Conservation (phyloP, 2,888 invertebrate species). For the Drosophila macrospina region DNA sequence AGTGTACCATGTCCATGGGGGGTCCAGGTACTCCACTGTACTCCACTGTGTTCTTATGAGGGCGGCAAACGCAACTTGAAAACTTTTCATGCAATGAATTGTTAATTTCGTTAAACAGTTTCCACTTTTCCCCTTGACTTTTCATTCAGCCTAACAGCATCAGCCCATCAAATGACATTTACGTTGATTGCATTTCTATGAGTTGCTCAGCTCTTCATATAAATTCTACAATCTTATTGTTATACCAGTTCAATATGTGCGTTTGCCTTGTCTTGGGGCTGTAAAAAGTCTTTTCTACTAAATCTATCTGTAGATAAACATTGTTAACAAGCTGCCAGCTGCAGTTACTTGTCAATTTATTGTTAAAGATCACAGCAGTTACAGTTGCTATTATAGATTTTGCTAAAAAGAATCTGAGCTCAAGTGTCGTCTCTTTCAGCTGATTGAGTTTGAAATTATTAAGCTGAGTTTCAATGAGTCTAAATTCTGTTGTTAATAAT, state of each 20-base stretch:
- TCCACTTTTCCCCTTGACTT: conserved; percentile 31
- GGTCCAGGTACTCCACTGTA: conserved; percentile 25
- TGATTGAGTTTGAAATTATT: too few species aligned
- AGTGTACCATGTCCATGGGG: conserved; percentile 45
- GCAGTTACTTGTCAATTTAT: conserved; percentile 2
- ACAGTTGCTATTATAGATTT: neutral
- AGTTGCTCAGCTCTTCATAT: conserved; percentile 10
- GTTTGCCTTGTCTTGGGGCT: neutral
- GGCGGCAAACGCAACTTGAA: conserved; percentile 38
- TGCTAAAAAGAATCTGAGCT: too few species aligned
- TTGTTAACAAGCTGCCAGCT: neutral
- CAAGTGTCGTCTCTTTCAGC: too few species aligned
- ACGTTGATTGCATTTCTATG: conserved; percentile 63
- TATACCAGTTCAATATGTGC: conserved; percentile 18
- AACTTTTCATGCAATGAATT: conserved; percentile 74
- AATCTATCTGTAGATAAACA: neutral
- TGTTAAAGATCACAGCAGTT: neutral
- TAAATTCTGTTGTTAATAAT: too few species aligned
- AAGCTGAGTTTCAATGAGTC: too few species aligned
- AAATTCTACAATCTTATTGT: conserved; percentile 17
- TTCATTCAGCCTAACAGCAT: conserved; percentile 56
- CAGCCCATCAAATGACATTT: conserved; percentile 55
- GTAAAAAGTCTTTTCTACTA: neutral
- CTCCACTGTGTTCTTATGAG: conserved; percentile 13
- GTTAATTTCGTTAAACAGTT: conserved; percentile 76